These are phyloP conservation scores for Rhombomys opimus DNA, from an alignment of 2,113 vertebrate species.

Conservation along the genomic window DNA sequence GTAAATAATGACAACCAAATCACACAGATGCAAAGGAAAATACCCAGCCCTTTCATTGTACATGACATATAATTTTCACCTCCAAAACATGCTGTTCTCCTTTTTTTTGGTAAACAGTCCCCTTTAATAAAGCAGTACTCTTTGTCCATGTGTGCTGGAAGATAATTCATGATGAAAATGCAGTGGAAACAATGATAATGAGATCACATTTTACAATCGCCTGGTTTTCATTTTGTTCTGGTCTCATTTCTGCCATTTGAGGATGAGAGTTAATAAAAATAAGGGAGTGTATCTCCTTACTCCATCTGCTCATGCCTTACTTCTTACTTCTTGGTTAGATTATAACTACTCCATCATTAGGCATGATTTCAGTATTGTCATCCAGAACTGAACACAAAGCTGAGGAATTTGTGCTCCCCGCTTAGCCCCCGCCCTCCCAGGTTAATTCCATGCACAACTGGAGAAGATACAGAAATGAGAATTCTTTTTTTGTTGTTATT, in stretches of 20 bases:
- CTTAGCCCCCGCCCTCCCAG: neutral
- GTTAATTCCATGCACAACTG: neutral
- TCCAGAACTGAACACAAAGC: neutral
- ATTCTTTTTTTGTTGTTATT: neutral
- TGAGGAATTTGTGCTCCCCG: neutral
- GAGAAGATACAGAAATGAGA: neutral
- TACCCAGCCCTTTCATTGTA: neutral
- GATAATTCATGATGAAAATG: neutral
- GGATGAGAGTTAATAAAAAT: neutral
- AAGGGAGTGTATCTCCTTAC: neutral
- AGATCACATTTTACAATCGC: neutral
- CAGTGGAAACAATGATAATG: neutral
- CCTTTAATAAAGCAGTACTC: neutral
- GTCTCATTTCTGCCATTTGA: neutral
- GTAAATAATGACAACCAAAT: neutral
- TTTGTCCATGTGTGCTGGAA: neutral
- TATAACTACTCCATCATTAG: neutral
- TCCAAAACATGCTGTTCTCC: neutral
- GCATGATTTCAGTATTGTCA: neutral
- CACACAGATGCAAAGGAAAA: neutral
- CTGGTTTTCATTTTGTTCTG: slow-evolving; percentile 5
- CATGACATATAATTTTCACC: neutral
- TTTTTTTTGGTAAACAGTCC: neutral
- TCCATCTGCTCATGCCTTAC: neutral
- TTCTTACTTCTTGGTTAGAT: neutral